Evolutionary conservation across 2,888 invertebrate species (phyloP).

Genomic region (Sesamia inferens): DNA sequence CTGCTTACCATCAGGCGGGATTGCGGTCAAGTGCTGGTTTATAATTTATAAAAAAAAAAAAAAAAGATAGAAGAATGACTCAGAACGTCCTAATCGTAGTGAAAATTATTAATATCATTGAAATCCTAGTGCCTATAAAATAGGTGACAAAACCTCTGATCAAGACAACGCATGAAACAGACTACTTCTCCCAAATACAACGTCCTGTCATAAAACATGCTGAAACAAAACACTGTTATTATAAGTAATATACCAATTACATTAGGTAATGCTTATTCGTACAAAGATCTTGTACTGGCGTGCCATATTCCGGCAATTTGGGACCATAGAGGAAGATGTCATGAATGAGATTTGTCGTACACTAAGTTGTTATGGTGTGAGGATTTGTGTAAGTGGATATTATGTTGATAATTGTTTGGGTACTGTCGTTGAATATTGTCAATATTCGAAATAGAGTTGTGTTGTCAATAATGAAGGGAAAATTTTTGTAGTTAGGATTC

Average conservation of each 20-base stretch:
- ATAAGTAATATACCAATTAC: conserved; percentile 1
- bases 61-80: not conserved
- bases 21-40: no score
- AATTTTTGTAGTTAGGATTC: not conserved
- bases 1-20: no score
- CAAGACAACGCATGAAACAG: not conserved
- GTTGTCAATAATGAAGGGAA: not conserved
- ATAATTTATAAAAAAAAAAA: no score
- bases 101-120: not conserved
- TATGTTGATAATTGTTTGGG: not conserved
- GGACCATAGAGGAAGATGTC: conserved; percentile 24
- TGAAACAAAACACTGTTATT: not conserved
- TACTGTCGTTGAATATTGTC: not conserved
- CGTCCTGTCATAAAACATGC: not conserved
- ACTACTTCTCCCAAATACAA: not conserved
- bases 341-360: conserved; percentile 18
- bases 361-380: not conserved
- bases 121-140: not conserved
- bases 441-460: not conserved
- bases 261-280: conserved; percentile 14
- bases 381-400: conserved; percentile 3
- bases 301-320: conserved; percentile 17
- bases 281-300: conserved; percentile 2
- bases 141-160: not conserved
- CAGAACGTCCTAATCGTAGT: no score